Conservation (phyloP, 2,888 invertebrate species). For the Lymantria dispar region DNA sequence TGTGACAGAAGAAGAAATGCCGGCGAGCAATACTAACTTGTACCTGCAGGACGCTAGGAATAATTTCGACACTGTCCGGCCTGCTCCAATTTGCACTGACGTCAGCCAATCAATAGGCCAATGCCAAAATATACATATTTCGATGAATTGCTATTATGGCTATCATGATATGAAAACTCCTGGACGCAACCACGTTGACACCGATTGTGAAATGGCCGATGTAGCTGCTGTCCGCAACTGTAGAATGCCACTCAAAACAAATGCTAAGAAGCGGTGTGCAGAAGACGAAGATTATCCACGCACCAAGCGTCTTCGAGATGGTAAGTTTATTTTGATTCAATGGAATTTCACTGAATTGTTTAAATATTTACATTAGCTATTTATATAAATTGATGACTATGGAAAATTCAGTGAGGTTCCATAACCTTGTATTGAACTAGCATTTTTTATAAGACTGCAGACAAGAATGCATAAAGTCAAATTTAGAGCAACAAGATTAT, state of each 20-base stretch:
- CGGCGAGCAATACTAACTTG: slow-evolving; percentile 65
- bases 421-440: slow-evolving; percentile 18
- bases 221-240: slow-evolving; percentile 31
- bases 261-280: slow-evolving; percentile 67
- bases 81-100: slow-evolving; percentile 65
- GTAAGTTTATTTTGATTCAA: slow-evolving; percentile 51
- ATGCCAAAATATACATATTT: slow-evolving; percentile 73
- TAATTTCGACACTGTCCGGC: slow-evolving; percentile 73
- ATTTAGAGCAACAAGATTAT: slow-evolving; percentile 31
- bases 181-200: slow-evolving; percentile 42
- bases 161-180: slow-evolving; percentile 61
- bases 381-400: no score
- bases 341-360: slow-evolving; percentile 50
- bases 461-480: slow-evolving; percentile 9
- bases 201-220: slow-evolving; percentile 73
- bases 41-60: slow-evolving; percentile 72
- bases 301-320: slow-evolving; percentile 70
- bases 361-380: no score
- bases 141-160: slow-evolving; percentile 79
- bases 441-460: slow-evolving; percentile 8
- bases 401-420: slow-evolving; percentile 48
- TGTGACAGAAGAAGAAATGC: slow-evolving; percentile 44
- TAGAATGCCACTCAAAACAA: slow-evolving; percentile 38
- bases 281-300: slow-evolving; percentile 58
- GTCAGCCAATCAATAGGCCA: slow-evolving; percentile 62